Evolutionary conservation across 1,140 invertebrate species (phyloP).

Genomic region (Drosophila biarmipes): DNA sequence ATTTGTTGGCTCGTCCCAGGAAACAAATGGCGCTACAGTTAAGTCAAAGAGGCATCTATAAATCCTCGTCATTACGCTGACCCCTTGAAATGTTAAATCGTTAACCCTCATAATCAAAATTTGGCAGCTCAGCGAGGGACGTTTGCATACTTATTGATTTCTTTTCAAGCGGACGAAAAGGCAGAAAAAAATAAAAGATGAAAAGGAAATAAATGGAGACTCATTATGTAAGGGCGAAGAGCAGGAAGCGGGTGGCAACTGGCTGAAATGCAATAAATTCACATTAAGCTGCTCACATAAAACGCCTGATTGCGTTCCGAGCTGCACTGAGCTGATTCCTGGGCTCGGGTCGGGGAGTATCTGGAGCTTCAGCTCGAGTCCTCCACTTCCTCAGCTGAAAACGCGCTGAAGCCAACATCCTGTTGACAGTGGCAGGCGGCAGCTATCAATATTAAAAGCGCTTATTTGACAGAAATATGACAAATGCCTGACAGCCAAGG

Average conservation of each 20-base stretch:
- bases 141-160: constrained; percentile 65
- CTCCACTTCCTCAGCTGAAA: constrained; percentile 28
- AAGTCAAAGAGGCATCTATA: constrained; percentile 62
- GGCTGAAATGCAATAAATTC: constrained; percentile 78
- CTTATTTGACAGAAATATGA: constrained; percentile 83
- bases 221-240: constrained; percentile 57
- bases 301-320: constrained; percentile 77
- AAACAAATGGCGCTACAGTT: constrained; percentile 76
- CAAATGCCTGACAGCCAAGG: constrained; percentile 80
- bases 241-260: constrained; percentile 15
- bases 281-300: constrained; percentile 81
- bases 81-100: constrained; percentile 31
- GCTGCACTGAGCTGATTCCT: constrained; percentile 39
- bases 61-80: constrained; percentile 65
- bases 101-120: constrained; percentile 70
- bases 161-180: constrained; percentile 6
- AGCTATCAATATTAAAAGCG: constrained; percentile 83
- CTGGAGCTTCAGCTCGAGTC: constrained; percentile 12
- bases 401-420: constrained; percentile 78
- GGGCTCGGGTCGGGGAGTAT: not conserved
- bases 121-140: constrained; percentile 57
- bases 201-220: constrained; percentile 50
- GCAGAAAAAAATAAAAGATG: constrained; percentile 9
- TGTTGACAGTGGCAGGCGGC: constrained; percentile 70
- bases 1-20: constrained; percentile 31